Base-by-base conservation (phyloP, 1,140 invertebrate species). In the Eueides isabella region DNA sequence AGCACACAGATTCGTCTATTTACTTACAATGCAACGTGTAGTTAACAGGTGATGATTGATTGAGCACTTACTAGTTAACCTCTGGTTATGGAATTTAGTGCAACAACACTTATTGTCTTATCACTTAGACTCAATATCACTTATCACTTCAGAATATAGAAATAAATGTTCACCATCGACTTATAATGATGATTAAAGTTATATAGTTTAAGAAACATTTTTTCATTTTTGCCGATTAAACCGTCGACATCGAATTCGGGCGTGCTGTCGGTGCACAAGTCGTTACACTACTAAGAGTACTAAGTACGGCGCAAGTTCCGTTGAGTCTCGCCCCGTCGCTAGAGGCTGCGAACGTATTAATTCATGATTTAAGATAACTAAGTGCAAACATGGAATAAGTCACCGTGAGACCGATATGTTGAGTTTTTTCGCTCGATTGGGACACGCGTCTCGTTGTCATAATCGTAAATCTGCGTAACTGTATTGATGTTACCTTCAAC, bases 281-380 rank as follows among this genome's bases (percentile, higher is more conserved):
- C 82, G 84, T 82, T 83, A 78, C 72, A 84, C 82, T 86, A 91
- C 89, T 91, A 85, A n/a, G n/a, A 80, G 76, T 86, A 91, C 88
- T 91, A 85, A 80, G 75, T 77, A 80, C 67, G 63, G 33, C 19
- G 67, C 74, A 75, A 79, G 76, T 63, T 83, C 77, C 74, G 68
- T 71, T 65, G 65, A 38, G 61, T 66, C 73, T 67, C 67, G 72
- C 73, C 75, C 73, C 77, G 75, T 76, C 71, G 76, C 78, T 79
- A 65, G 78, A 80, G 78, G 71, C 80, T 81, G 82, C 75, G 74
- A 79, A 76, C 79, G 80, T 84, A 90, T 88, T 87, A 88, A 89
- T 90, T 89, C 88, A 84, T 80, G 86, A 90, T 88, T 79, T 84
- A 73, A 87, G 85, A 87, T 88, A 89, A 85, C 79, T 87, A 80